Evolutionary conservation across 2,888 invertebrate species (phyloP).

Genomic region (Linyphia triangularis): DNA sequence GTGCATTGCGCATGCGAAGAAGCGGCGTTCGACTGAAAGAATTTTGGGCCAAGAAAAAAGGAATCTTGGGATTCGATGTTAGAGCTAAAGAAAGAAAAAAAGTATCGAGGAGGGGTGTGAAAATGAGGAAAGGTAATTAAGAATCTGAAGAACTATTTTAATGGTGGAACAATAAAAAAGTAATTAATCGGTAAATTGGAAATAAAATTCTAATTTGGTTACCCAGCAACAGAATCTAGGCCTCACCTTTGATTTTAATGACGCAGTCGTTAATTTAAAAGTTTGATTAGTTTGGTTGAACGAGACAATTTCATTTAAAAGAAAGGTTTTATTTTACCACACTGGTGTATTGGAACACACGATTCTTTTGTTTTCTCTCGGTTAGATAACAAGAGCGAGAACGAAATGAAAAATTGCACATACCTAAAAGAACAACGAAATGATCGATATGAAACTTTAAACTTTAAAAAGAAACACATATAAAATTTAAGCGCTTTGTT

Average conservation of each 20-base stretch:
- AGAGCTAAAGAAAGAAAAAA: not conserved
- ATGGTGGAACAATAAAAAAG: not conserved
- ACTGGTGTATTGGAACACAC: too few species aligned
- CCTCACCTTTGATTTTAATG: not conserved
- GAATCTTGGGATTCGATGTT: not conserved
- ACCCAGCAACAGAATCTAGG: not conserved
- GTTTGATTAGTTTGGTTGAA: not conserved
- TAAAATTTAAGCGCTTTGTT: too few species aligned
- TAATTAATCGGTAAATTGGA: not conserved
- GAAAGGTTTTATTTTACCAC: not conserved
- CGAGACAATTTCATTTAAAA: not conserved
- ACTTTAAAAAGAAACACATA: too few species aligned
- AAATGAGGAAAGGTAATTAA: not conserved
- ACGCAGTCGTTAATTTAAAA: not conserved
- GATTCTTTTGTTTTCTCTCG: too few species aligned
- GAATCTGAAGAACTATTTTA: not conserved
- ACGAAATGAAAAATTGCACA: too few species aligned
- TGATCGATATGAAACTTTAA: too few species aligned
- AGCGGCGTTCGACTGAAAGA: not conserved
- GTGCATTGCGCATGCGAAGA: not conserved
- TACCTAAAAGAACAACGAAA: too few species aligned
- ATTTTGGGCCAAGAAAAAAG: not conserved
- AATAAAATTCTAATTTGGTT: not conserved
- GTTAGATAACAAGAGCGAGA: too few species aligned
- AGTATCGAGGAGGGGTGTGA: not conserved